Evolutionary conservation across 2,797 vertebrate genomes (phyloP).

Genomic region (Acanthornis magna): DNA sequence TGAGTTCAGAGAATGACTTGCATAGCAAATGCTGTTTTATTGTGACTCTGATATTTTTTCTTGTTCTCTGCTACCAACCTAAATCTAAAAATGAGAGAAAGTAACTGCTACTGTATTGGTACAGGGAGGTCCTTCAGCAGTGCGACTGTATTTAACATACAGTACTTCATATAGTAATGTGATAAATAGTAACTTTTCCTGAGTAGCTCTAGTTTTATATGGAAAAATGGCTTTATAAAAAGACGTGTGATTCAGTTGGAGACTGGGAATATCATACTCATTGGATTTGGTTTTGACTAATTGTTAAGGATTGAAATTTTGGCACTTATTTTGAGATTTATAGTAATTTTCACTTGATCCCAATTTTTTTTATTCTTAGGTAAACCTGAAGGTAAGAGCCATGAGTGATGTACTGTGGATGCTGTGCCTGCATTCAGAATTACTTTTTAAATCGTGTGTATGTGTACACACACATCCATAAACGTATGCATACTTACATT

Average conservation of each 20-base stretch:
- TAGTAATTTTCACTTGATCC: slow-evolving; percentile 6
- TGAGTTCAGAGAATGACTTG: slow-evolving; percentile 61
- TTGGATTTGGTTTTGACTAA: background rate
- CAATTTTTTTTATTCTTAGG: slow-evolving; percentile 58
- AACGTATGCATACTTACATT: background rate
- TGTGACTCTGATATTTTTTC: background rate
- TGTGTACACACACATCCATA: background rate
- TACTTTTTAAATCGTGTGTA: background rate
- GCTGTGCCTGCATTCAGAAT: slow-evolving; percentile 3
- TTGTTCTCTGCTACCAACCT: background rate
- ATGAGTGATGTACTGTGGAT: background rate
- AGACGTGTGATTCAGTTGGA: background rate
- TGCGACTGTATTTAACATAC: background rate
- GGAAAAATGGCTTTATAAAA: background rate
- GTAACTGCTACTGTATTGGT: background rate
- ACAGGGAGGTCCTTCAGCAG: background rate
- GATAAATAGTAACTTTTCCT: background rate
- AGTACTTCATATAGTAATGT: background rate
- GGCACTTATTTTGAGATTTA: background rate
- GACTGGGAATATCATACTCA: background rate
- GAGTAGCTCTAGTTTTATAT: background rate
- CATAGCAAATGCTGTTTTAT: background rate
- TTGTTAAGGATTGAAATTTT: background rate
- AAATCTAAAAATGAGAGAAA: background rate
- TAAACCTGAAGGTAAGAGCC: slow-evolving; percentile 74